Percentiles rank a stretch among this genome's conserved stretches.
These are phyloP conservation scores for Streptopelia turtur DNA, from an alignment of 2,797 vertebrate species.

Conservation along the genomic window DNA sequence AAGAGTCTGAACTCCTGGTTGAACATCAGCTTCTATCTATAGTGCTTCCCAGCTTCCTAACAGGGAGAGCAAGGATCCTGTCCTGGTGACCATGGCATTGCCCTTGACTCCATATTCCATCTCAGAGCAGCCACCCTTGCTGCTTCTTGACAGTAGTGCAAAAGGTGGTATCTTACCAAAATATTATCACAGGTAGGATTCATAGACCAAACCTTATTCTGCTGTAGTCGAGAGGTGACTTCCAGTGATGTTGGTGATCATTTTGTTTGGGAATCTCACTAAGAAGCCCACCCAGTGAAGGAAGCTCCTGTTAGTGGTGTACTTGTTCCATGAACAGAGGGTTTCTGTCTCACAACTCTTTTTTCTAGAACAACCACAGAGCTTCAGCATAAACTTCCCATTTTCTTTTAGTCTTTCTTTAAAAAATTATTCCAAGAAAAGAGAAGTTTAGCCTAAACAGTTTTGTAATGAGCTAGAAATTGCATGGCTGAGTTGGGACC, in stretches of 20 bases:
- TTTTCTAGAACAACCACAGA: neutral
- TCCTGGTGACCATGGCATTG: neutral
- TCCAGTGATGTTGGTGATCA: neutral
- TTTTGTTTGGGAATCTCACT: neutral
- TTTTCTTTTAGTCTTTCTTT: neutral
- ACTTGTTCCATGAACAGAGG: neutral
- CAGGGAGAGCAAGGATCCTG: neutral
- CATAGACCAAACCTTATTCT: neutral
- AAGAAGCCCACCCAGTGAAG: neutral
- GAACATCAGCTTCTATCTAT: neutral
- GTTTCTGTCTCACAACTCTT: neutral
- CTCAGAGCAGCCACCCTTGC: neutral
- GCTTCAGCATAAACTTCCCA: neutral
- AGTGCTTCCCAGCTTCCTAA: neutral
- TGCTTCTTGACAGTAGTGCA: neutral
- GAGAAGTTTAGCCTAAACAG: neutral
- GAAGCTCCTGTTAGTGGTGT: neutral
- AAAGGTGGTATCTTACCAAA: neutral
- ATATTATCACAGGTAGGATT: neutral
- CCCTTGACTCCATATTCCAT: neutral
- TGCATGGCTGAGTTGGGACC: neutral
- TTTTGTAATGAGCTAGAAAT: neutral
- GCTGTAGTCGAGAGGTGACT: neutral
- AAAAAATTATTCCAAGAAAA: neutral
- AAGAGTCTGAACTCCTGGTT: neutral